Base-by-base conservation (phyloP, 53 echinoderm and acorn worm genomes). In the Stichopus horrens region DNA sequence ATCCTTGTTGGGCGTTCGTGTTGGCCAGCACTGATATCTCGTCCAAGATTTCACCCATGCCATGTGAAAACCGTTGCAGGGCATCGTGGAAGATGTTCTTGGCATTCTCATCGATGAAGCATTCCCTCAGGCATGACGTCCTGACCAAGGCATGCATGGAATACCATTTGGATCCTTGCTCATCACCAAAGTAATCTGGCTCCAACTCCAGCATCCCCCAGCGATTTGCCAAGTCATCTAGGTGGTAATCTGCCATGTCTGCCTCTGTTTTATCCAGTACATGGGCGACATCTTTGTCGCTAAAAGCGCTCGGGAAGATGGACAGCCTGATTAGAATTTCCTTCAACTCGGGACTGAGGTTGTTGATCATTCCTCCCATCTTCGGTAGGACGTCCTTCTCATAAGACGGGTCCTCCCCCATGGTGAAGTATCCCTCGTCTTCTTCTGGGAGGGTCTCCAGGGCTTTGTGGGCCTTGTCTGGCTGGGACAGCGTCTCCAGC, bases 71-170 rank as follows among this genome's bases (percentile, higher is more conserved):
- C 7, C 88, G 75, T 57, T 83, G 88, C 6, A 93, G 58, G 6
- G 92, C 93, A 16, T 88, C 88, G 76, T 90, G 90, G 57, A 94
- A 96, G 4, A 86, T 78, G 23, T 56, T 74, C 74, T 91, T 85
- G 74, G 89, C 73, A 9, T 88, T 77, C 60, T 88, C 86, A 65
- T 86, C 90, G 23, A 74, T 57, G 73, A 77, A 57, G 16, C 89
- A 89, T 54, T 92, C 91, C 53, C 89, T 83, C 71, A 96, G 54
- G 56, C 90, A 92, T 9, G 92, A 77, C 56, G 94, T 92, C 20
- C 96, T 86, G n/a, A 96, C 92, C 5, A 96, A 91, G 1, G 92
- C 92, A 68, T 96, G 96, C 78, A 96, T 94, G 5, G 92, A 90
- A 82, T 94, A 96, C 83, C 90, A 90, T 57, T 85, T 74, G 37